A percentile compares a stretch with the other conserved stretches of the same genome.
Evolutionary conservation across 92 coral and sea anemone genomes (phyloP).

Genomic region (Porites cylindrica): DNA sequence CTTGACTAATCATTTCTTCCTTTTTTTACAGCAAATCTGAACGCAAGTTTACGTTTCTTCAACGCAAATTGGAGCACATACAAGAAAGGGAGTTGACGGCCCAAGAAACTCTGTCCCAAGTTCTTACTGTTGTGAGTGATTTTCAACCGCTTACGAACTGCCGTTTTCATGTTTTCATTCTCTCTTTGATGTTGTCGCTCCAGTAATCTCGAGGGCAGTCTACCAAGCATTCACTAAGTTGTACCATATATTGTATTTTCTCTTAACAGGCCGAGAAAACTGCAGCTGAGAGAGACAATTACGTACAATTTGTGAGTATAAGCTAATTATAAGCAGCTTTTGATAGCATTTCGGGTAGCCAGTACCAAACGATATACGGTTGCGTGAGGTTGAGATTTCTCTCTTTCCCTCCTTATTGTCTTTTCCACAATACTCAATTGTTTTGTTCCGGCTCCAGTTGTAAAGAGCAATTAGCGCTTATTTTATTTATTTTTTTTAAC

Average conservation of each 20-base stretch:
- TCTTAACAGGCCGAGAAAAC: slow-evolving; percentile 90
- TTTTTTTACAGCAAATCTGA: slow-evolving; percentile 79
- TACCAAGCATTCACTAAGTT: too few relatives aligned
- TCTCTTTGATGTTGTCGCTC: neutral
- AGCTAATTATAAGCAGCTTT: neutral
- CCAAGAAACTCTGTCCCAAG: slow-evolving; percentile 92
- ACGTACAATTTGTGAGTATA: slow-evolving; percentile 86
- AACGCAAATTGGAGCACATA: slow-evolving; percentile 83
- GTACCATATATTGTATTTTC: neutral
- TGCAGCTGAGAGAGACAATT: slow-evolving; percentile 89
- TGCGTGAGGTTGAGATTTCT: too few relatives aligned
- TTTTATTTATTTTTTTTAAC: too few relatives aligned
- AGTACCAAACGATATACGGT: neutral
- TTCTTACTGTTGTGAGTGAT: slow-evolving; percentile 86
- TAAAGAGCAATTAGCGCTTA: too few relatives aligned
- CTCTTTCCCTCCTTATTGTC: too few relatives aligned
- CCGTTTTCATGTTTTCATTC: neutral
- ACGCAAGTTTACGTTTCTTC: slow-evolving; percentile 80
- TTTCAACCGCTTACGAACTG: neutral
- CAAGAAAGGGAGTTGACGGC: slow-evolving; percentile 91
- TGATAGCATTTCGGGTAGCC: neutral
- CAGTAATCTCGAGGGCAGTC: neutral
- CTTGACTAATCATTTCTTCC: neutral
- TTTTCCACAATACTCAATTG: too few relatives aligned
- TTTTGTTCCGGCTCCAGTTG: too few relatives aligned